Conservation (phyloP, 2,888 invertebrate genomes). For the Hydroisotoma schaefferi region DNA sequence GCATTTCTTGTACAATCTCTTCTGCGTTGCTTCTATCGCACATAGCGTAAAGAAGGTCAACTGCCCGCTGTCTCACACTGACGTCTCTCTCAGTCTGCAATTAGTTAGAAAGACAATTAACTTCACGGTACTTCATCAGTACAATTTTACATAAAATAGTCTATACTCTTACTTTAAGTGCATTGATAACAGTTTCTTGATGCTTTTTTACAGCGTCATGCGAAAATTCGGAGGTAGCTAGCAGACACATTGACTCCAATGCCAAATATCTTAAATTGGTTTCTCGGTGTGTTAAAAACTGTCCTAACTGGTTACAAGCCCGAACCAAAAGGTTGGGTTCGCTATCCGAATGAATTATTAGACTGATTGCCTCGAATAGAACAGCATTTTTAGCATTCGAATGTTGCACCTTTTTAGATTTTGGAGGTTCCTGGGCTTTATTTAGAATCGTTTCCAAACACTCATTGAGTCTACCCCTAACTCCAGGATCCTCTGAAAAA, state of each 20-base stretch:
- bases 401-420: conserved; percentile 99
- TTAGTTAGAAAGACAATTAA: conserved; percentile 7
- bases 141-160: no score
- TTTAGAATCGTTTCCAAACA: conserved; percentile 97
- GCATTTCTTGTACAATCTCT: conserved; percentile 99
- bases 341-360: conserved; percentile 98
- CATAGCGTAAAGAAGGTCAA: conserved; percentile 98
- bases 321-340: conserved; percentile 94
- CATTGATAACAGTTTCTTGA: conserved; percentile 97
- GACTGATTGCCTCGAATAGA: conserved; percentile 97
- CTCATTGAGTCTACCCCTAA: conserved; percentile 91
- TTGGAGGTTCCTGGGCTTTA: conserved; percentile 98
- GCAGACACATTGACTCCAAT: conserved; percentile 97
- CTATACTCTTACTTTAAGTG: conserved; percentile 83
- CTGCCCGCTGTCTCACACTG: conserved; percentile 94
- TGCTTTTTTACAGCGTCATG: conserved; percentile 99
- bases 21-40: conserved; percentile 99
- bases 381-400: conserved; percentile 99
- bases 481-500: conserved; percentile 83
- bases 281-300: conserved; percentile 94
- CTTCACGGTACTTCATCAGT: no score
- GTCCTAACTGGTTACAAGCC: conserved; percentile 97
- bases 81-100: conserved; percentile 94
- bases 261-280: conserved; percentile 97
- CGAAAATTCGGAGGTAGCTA: conserved; percentile 98